A percentile compares a stretch with the other conserved stretches of the same genome.
phyloP scores from a whole-genome alignment of 2,113 vertebrate genomes.

The Xyliphius kryptos region DNA sequence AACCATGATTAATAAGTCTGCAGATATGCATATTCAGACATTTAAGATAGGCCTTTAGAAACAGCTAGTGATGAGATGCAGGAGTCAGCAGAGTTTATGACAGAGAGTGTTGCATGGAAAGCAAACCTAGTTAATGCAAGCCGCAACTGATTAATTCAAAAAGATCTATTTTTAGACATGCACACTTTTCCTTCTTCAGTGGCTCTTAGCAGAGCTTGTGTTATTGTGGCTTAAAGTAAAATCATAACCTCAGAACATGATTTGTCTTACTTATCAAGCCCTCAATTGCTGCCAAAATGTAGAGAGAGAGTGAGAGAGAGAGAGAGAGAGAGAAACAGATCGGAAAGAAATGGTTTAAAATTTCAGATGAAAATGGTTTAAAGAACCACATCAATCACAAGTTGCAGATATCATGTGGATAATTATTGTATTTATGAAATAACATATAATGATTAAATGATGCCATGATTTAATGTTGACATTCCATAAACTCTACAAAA shows the following conservation, averaged over 20 bases:
- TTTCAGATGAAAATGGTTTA: constrained; percentile 56
- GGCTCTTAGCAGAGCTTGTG: constrained; percentile 2
- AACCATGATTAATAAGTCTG: too few relatives aligned
- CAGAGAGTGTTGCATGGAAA: constrained; percentile 40
- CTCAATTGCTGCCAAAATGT: constrained; percentile 70
- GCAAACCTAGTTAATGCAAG: constrained; percentile 22
- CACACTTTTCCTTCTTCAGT: constrained; percentile 17
- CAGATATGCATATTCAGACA: constrained; percentile 1
- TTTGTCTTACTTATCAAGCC: constrained; percentile 76
- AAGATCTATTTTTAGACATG: constrained; percentile 32
- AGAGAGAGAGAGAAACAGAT: constrained; percentile 57
- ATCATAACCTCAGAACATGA: constrained; percentile 27
- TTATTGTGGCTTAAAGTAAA: constrained; percentile 16
- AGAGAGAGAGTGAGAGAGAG: constrained; percentile 53
- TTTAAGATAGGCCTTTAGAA: neutral
- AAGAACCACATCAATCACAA: constrained; percentile 48
- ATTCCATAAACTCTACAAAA: too few relatives aligned
- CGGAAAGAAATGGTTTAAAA: constrained; percentile 61
- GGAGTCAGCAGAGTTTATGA: constrained; percentile 33
- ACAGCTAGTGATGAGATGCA: constrained; percentile 7
- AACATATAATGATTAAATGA: neutral
- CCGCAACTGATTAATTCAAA: constrained; percentile 26
- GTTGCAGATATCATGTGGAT: constrained; percentile 9
- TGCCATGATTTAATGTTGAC: constrained; percentile 9
- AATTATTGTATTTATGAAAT: too few relatives aligned